These are phyloP conservation scores for Netelia virgata DNA, from an alignment of 2,888 invertebrate species.

Conservation along the genomic window DNA sequence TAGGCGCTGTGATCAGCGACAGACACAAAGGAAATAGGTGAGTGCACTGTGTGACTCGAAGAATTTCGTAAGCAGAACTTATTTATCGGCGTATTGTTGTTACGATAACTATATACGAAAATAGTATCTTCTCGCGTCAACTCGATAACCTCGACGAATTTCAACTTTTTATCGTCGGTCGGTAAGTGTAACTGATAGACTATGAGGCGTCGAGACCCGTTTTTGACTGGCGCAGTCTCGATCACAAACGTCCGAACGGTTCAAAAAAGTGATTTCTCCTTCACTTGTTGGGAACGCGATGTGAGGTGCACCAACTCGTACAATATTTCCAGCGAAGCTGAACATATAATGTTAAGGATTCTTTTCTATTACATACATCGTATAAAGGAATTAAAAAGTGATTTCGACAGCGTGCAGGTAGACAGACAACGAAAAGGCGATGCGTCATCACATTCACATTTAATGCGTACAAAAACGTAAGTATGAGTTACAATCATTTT, in stretches of 20 bases:
- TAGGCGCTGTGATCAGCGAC: conserved; percentile 42
- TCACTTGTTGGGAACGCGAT: too few relatives aligned
- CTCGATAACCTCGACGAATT: too few relatives aligned
- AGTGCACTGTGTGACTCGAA: not conserved
- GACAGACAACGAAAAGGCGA: conserved; percentile 70
- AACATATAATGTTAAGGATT: not conserved
- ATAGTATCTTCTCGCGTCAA: too few relatives aligned
- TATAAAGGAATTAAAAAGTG: conserved; percentile 65
- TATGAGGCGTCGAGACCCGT: too few relatives aligned
- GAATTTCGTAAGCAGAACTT: not conserved
- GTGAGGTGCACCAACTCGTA: not conserved
- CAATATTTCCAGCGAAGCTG: not conserved
- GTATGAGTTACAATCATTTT: conserved; percentile 65
- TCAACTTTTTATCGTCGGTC: too few relatives aligned
- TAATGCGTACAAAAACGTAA: conserved; percentile 75
- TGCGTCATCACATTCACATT: conserved; percentile 73
- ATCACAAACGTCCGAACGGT: too few relatives aligned
- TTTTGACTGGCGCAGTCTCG: too few relatives aligned
- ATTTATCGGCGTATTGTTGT: not conserved
- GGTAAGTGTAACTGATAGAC: too few relatives aligned
- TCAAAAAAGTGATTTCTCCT: too few relatives aligned
- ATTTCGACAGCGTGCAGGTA: conserved; percentile 65
- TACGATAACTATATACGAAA: too few relatives aligned
- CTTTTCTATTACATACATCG: conserved; percentile 59
- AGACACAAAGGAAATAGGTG: conserved; percentile 18